Evolutionary conservation across 2,113 vertebrate species (phyloP).

Genomic region (Hyperoodon ampullatus): DNA sequence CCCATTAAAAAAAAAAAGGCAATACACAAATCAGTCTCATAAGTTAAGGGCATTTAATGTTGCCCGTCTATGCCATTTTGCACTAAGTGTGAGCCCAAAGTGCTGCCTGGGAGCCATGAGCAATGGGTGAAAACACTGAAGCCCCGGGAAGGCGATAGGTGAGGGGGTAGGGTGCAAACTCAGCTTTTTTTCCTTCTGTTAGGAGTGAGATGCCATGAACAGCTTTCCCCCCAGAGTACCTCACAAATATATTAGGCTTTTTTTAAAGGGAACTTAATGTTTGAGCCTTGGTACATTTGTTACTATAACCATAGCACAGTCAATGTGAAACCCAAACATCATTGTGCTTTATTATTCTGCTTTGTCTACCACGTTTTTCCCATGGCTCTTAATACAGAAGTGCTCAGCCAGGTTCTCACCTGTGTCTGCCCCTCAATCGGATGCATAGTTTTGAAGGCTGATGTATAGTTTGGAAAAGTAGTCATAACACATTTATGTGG

Average conservation of each 20-base stretch:
- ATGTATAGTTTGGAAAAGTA: neutral
- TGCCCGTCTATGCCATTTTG: neutral
- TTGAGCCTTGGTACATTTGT: conserved; percentile 19
- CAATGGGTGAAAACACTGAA: neutral
- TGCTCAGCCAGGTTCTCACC: neutral
- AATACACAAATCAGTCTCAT: neutral
- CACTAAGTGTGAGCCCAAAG: neutral
- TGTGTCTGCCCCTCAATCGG: neutral
- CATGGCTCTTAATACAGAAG: neutral
- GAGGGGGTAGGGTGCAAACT: neutral
- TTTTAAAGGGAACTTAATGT: neutral
- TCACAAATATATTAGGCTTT: neutral
- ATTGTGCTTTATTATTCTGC: neutral
- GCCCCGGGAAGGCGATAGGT: neutral
- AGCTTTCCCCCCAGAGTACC: neutral
- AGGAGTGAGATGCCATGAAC: neutral
- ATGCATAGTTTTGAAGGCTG: neutral
- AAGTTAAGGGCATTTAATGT: neutral
- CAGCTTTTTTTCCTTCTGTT: neutral
- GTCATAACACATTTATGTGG: neutral
- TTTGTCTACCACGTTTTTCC: neutral
- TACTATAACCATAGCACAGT: neutral
- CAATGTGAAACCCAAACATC: neutral
- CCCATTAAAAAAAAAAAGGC: neutral
- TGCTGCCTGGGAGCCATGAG: neutral